Evolutionary conservation across 2,888 invertebrate genomes (phyloP).

Genomic region (Leptinotarsa peninsularis): DNA sequence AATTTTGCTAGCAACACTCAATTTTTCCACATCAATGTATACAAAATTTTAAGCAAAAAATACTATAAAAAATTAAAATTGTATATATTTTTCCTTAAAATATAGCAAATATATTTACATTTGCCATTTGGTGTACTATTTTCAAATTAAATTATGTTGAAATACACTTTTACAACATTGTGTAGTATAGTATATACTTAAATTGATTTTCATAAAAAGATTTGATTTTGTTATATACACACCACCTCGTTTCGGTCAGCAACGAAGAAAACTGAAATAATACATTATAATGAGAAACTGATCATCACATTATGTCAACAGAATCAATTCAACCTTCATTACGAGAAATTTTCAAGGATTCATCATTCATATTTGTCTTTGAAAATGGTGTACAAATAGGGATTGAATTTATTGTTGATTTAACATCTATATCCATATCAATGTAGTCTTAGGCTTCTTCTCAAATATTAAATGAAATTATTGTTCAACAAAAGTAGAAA

Average conservation of each 20-base stretch:
- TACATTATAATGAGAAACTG: not conserved
- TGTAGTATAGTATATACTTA: constrained; percentile 29
- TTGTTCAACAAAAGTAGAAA: too few species aligned
- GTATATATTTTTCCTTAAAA: constrained; percentile 48
- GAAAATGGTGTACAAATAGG: too few species aligned
- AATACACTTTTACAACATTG: constrained; percentile 25
- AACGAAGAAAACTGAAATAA: constrained; percentile 42
- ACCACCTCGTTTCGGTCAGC: constrained; percentile 32
- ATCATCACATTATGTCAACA: too few species aligned
- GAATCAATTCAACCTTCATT: too few species aligned
- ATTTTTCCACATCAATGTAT: constrained; percentile 40
- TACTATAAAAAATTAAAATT: constrained; percentile 57
- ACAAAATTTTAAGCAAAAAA: constrained; percentile 58
- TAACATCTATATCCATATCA: too few species aligned
- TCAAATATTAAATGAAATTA: too few species aligned
- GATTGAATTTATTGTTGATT: too few species aligned
- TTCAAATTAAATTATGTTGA: constrained; percentile 34
- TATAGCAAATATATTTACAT: constrained; percentile 45
- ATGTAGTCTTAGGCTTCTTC: too few species aligned
- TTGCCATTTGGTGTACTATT: constrained; percentile 35
- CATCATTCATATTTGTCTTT: too few species aligned
- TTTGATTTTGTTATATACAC: constrained; percentile 36
- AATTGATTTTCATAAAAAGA: constrained; percentile 32
- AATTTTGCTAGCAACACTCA: constrained; percentile 17
- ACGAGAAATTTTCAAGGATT: too few species aligned